Percentiles rank a stretch among this genome's conserved stretches.
Evolutionary conservation across 2,113 vertebrate genomes (phyloP).

Genomic region (Cyprinodon brontotheroides): DNA sequence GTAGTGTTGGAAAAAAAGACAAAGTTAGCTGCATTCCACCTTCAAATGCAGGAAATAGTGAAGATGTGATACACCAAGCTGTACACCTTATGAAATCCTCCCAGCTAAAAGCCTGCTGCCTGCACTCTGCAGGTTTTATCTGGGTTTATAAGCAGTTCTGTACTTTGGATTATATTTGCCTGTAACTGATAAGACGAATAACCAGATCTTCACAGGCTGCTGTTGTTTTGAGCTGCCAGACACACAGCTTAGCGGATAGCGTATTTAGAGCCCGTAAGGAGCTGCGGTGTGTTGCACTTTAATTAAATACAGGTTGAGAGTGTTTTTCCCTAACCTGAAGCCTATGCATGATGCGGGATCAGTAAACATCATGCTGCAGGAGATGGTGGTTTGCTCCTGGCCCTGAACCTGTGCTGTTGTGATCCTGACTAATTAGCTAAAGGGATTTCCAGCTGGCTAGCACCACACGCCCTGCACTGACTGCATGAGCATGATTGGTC

Average conservation of each 20-base stretch:
- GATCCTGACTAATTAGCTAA: slow-evolving; percentile 28
- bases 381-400: slow-evolving; percentile 5
- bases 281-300: slow-evolving; percentile 25
- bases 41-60: too few species aligned
- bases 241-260: slow-evolving; percentile 25
- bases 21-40: too few species aligned
- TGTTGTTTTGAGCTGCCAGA: slow-evolving; percentile 19
- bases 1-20: too few species aligned
- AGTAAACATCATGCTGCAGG: not conserved
- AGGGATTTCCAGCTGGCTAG: slow-evolving; percentile 2
- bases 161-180: slow-evolving; percentile 52
- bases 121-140: slow-evolving; percentile 41
- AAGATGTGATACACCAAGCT: too few species aligned
- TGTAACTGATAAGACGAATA: slow-evolving; percentile 40
- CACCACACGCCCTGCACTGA: slow-evolving; percentile 26
- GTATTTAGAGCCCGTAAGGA: slow-evolving; percentile 20
- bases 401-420: slow-evolving; percentile 19
- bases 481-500: slow-evolving; percentile 45
- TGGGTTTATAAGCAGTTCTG: slow-evolving; percentile 25
- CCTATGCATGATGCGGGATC: slow-evolving; percentile 5
- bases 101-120: slow-evolving; percentile 32
- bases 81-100: too few species aligned
- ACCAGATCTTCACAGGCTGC: not conserved
- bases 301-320: slow-evolving; percentile 26
- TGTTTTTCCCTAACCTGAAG: slow-evolving; percentile 6